Evolutionary conservation across 2,113 vertebrate genomes (phyloP), one percentile per base, ranked within the genome.

Genomic region (Gallinago undulata): DNA sequence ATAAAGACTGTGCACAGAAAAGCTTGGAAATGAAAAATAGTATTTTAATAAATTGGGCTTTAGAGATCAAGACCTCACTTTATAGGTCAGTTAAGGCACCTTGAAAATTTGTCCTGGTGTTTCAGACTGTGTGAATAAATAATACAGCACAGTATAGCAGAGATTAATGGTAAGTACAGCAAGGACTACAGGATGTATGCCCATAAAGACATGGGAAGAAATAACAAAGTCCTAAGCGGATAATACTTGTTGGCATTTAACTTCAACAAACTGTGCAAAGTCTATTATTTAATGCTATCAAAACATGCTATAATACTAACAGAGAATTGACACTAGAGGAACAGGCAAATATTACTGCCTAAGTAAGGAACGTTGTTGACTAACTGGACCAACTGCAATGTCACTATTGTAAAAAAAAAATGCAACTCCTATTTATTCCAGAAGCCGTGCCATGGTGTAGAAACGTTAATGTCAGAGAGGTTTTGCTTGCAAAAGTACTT

Each of bases 301-400:
- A 92, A 95, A 48, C 67, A 81, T 14, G 24, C 45, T 68, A 31
- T 60, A 88, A 75, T 91, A 75, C 72, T 90, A 92, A 83, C 64
- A 84, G 62, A 60, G 19, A 57, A 64, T 68, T 78, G 87, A 91
- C 95, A 92, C 94, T 89, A 94, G 91, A 82, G 67, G 81, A 95
- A 56, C 28, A 89, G 57, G 67, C 69, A 87, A 68, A 78, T 85
- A 81, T 35, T 82, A 59, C 76, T 63, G 50, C 69, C 11, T 43
- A 31, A n/a, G 35, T 45, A 67, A 93, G 66, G 78, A 78, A 62
- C 10, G 0, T 21, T 84, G n/a, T 51, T 81, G 64, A 67, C 51
- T 67, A 84, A 67, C 37, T 59, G 60, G 78, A 93, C 50, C 43
- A 62, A 74, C 68, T 55, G 47, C 72, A 74, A 37, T 0, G 2